These are phyloP conservation scores for Diglossa brunneiventris DNA, from an alignment of 2,113 vertebrate genomes.

Conservation along the genomic window DNA sequence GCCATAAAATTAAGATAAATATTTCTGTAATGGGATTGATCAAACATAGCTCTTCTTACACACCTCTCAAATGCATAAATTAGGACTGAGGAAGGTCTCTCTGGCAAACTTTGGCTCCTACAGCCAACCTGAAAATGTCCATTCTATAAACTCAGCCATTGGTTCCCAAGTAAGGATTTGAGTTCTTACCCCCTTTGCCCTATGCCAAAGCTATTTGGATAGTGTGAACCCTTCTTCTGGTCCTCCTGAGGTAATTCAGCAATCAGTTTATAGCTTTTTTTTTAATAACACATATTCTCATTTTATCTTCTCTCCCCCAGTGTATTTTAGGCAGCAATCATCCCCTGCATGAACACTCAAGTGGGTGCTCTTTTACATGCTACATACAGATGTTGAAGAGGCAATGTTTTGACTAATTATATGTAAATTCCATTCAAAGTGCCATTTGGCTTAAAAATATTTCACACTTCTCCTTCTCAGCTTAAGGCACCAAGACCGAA, in stretches of 20 bases:
- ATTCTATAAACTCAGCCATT: background rate
- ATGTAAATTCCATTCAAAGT: background rate
- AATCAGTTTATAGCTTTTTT: background rate
- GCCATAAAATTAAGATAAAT: background rate
- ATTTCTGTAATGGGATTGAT: background rate
- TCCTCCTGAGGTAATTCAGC: background rate
- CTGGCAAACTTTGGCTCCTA: background rate
- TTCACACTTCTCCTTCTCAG: background rate
- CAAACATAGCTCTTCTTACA: background rate
- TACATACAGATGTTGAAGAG: background rate
- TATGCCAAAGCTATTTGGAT: background rate
- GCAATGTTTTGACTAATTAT: background rate
- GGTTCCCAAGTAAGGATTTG: background rate
- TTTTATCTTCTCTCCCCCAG: background rate
- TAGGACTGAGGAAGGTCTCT: background rate
- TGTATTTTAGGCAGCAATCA: background rate
- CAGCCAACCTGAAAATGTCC: background rate
- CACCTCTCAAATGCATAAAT: background rate
- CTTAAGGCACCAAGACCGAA: background rate
- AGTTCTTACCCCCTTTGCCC: background rate
- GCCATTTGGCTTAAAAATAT: background rate
- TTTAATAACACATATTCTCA: background rate
- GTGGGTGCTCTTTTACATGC: background rate
- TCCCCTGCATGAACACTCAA: background rate
- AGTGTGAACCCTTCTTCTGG: background rate